Base-by-base conservation (phyloP, 2,797 vertebrate genomes). In the Melanogrammus aeglefinus region DNA sequence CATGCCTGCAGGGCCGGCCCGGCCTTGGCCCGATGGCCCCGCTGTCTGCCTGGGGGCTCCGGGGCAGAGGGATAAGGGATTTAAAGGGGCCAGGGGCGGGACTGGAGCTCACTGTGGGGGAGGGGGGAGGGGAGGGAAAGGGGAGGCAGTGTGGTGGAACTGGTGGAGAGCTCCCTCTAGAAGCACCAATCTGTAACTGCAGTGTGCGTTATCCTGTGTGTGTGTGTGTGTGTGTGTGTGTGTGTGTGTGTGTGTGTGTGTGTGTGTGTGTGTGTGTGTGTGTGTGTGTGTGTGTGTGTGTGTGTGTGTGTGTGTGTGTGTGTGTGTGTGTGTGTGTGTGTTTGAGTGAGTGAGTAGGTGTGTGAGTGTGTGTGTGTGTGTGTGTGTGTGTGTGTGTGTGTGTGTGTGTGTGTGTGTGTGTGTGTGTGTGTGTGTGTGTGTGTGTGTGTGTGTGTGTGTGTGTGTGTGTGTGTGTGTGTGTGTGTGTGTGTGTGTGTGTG, bases 91-190 rank as follows among this genome's bases (percentile, higher is more conserved):
- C 7, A 14, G 75, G 47, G 16, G 39, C 47, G 3, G 27, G 24
- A 13, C 16, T 39, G 36, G 13, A 51, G 13, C 14, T 51, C 44
- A 51, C 44, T 57, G 51, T 4, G 4, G 51, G 51, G 51, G 12
- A 10, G 31, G 41, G 63, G n/a, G n/a, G n/a, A n/a, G n/a, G n/a
- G n/a, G n/a, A n/a, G n/a, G n/a, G n/a, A n/a, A 16, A 75, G 57
- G 72, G 36, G 10, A 79, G 83, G 75, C 77, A 66, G 73, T 73
- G 76, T 33, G 76, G 75, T 82, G 80, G 86, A 76, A 85, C 85
- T 90, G 91, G 89, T 88, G 82, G 78, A 94, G 93, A 92, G 95
- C 96, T 95, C 97, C 97, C 96, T 96, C 97, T 97, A 96, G 95
- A 95, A 92, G 86, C 79, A 74, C 83, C 81, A 77, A 75, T 77